These are phyloP conservation scores for Acleris sparsana DNA, from an alignment of 2,888 invertebrate genomes.

Conservation along the genomic window DNA sequence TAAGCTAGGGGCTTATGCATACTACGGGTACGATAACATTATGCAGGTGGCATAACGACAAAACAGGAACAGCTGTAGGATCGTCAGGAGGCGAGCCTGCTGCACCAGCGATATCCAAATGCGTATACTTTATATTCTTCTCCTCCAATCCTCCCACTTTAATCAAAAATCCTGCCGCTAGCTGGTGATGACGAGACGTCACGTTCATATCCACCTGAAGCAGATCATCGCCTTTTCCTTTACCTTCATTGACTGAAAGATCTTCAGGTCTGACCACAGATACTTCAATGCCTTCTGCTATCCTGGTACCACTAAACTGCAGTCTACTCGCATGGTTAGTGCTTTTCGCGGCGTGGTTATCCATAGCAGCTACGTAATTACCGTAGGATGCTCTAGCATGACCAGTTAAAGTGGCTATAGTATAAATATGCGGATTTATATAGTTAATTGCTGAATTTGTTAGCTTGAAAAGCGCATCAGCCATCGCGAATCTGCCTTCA, in stretches of 20 bases:
- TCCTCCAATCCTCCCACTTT: conserved; percentile 91
- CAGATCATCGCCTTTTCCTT: conserved; percentile 91
- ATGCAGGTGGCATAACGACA: conserved; percentile 83
- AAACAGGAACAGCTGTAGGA: conserved; percentile 88
- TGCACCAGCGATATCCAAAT: conserved; percentile 90
- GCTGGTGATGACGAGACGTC: conserved; percentile 75
- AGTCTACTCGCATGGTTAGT: conserved; percentile 84
- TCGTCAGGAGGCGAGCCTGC: conserved; percentile 86
- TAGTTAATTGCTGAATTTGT: conserved; percentile 84
- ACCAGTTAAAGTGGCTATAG: conserved; percentile 93
- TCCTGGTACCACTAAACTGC: conserved; percentile 86
- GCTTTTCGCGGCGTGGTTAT: conserved; percentile 87
- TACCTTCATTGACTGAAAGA: conserved; percentile 85
- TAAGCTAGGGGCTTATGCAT: no score
- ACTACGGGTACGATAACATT: conserved; percentile 59
- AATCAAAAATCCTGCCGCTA: conserved; percentile 87
- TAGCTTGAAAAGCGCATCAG: conserved; percentile 86
- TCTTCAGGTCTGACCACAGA: conserved; percentile 88
- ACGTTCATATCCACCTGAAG: conserved; percentile 72
- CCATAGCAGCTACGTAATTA: conserved; percentile 87
- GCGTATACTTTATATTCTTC: conserved; percentile 90
- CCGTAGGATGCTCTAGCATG: conserved; percentile 88
- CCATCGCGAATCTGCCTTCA: conserved; percentile 95
- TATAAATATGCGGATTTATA: conserved; percentile 92
- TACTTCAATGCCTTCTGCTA: conserved; percentile 90